These are phyloP conservation scores for Gambusia holbrooki DNA, from an alignment of 2,113 vertebrate species.

Conservation along the genomic window DNA sequence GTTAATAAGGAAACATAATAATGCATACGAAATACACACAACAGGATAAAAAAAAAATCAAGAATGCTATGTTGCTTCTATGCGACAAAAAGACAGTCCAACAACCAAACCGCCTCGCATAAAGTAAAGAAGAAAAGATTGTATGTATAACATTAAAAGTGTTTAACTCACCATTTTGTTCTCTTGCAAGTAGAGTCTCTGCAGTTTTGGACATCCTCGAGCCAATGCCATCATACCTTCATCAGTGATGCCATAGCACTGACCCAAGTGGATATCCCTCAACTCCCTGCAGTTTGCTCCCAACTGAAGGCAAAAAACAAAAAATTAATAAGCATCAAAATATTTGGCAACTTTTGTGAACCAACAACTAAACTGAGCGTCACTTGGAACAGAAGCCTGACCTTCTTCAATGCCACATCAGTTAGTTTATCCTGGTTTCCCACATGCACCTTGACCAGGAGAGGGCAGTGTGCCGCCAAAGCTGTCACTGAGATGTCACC, in stretches of 20 bases:
- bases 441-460: slow-evolving; percentile 94
- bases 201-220: slow-evolving; percentile 91
- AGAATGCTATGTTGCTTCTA: background rate
- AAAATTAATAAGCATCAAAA: background rate
- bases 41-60: background rate
- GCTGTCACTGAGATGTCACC: slow-evolving; percentile 91
- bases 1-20: too few relatives aligned
- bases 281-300: slow-evolving; percentile 92
- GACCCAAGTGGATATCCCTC: slow-evolving; percentile 96
- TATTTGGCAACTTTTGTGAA: background rate
- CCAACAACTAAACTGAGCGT: background rate
- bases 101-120: background rate
- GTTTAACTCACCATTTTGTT: slow-evolving; percentile 93
- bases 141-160: background rate
- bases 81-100: background rate
- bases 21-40: too few relatives aligned
- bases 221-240: slow-evolving; percentile 95
- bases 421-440: slow-evolving; percentile 98
- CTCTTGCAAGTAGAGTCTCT: slow-evolving; percentile 98
- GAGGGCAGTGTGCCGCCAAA: slow-evolving; percentile 90
- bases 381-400: slow-evolving; percentile 53
- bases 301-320: slow-evolving; percentile 77
- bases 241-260: slow-evolving; percentile 96
- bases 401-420: slow-evolving; percentile 92
- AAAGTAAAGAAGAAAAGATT: background rate